phyloP scores from a whole-genome alignment of 2,113 vertebrate species.

The Hydropotes inermis region DNA sequence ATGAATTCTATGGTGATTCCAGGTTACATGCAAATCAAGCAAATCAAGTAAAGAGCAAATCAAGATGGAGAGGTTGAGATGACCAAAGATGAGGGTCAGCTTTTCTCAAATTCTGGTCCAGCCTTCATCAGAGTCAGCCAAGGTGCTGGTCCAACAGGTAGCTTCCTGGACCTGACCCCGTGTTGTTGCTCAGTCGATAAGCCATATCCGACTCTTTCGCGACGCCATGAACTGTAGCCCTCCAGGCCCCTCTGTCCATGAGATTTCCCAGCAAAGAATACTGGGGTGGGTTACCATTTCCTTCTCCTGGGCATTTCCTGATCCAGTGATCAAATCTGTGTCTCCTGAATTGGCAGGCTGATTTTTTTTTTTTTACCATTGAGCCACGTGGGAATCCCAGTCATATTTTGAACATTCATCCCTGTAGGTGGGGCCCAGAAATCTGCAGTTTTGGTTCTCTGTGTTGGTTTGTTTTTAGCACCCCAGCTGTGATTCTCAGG shows the following conservation, averaged over 20 bases:
- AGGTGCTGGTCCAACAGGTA: no score
- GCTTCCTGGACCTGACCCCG: neutral
- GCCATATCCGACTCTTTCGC: rapidly evolving
- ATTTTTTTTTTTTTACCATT: neutral
- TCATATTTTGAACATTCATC: neutral
- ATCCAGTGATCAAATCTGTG: neutral
- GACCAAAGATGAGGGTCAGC: neutral
- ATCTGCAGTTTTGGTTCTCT: neutral
- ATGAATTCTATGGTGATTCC: neutral
- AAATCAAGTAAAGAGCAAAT: neutral
- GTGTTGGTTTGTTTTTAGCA: neutral
- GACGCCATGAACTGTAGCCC: neutral
- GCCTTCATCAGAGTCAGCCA: neutral
- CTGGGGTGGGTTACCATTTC: neutral
- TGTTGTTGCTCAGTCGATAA: neutral
- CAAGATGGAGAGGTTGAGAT: neutral
- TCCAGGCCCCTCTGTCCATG: neutral
- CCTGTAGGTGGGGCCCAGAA: neutral
- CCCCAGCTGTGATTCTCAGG: neutral
- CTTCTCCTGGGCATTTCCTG: neutral
- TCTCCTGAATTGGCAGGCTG: neutral
- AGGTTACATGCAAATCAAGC: rapidly evolving
- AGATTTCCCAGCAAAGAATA: neutral
- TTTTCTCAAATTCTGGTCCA: neutral
- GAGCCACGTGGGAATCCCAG: neutral